A percentile compares a stretch with the other conserved stretches of the same genome.
phyloP scores from a whole-genome alignment of 2,113 vertebrate species.

The Ornithorhynchus anatinus region DNA sequence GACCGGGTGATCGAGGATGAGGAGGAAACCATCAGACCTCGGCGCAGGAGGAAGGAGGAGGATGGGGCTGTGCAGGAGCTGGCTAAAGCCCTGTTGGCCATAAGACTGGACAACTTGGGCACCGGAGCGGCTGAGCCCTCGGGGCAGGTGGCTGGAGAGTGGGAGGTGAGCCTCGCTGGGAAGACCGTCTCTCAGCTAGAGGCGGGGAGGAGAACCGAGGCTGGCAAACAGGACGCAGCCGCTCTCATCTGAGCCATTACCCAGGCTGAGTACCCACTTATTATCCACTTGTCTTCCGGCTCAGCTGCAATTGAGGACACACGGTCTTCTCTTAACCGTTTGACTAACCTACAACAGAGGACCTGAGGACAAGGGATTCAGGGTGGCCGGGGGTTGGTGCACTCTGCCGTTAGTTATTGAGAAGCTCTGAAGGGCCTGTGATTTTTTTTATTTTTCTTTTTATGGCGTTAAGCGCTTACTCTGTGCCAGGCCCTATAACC shows the following conservation, averaged over 20 bases:
- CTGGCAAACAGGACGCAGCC: not conserved
- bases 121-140: conserved; percentile 17
- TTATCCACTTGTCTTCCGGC: too few relatives aligned
- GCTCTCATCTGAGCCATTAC: not conserved
- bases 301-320: too few relatives aligned
- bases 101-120: conserved; percentile 71
- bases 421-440: too few relatives aligned
- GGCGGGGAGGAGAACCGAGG: not conserved
- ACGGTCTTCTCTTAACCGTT: too few relatives aligned
- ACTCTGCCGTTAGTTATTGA: too few relatives aligned
- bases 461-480: too few relatives aligned
- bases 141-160: conserved; percentile 26
- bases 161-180: conserved; percentile 57
- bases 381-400: too few relatives aligned
- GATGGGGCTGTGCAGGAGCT: conserved; percentile 45
- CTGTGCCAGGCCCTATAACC: too few relatives aligned
- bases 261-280: too few relatives aligned
- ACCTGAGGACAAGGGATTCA: too few relatives aligned
- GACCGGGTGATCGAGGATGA: conserved; percentile 85
- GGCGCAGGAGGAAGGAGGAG: conserved; percentile 48
- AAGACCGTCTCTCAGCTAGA: not conserved
- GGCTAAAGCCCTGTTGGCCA: conserved; percentile 72
- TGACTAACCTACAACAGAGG: too few relatives aligned
- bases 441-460: too few relatives aligned
- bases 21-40: conserved; percentile 42